Conservation (phyloP, 2,797 vertebrate species). For the Phataginus tetradactyla region DNA sequence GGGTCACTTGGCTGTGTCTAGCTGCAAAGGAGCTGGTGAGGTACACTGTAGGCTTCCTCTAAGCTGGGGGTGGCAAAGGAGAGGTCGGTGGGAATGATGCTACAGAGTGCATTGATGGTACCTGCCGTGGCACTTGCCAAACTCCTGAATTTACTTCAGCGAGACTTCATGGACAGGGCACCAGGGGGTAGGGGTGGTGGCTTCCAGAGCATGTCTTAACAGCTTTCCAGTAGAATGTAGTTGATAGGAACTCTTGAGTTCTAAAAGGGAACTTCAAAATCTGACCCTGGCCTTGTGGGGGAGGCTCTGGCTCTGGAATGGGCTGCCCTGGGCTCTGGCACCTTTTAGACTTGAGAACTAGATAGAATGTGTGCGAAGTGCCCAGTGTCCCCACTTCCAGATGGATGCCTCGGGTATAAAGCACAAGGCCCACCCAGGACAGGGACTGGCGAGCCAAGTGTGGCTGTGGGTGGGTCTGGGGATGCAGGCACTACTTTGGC, state of each 20-base stretch:
- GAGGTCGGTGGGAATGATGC: background rate
- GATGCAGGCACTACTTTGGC: background rate
- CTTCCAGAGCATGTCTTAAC: background rate
- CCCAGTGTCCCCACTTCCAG: background rate
- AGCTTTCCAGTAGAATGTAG: background rate
- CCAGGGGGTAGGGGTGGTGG: background rate
- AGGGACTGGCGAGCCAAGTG: background rate
- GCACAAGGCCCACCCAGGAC: background rate
- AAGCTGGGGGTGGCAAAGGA: background rate
- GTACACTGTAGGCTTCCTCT: background rate
- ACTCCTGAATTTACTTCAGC: background rate
- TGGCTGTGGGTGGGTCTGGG: accelerated
- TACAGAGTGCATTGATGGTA: accelerated
- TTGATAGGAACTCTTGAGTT: background rate
- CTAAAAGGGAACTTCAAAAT: background rate
- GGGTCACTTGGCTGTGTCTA: background rate
- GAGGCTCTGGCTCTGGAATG: background rate
- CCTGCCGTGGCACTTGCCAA: background rate
- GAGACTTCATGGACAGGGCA: background rate
- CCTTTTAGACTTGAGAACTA: background rate
- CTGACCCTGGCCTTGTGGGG: background rate
- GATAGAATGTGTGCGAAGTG: background rate
- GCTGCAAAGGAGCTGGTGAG: background rate
- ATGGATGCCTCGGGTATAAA: background rate
- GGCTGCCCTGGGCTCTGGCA: background rate